Evolutionary conservation across 2,888 invertebrate genomes (phyloP), one percentile per base, ranked within the genome.

Genomic region (Ethmia dodecea): DNA sequence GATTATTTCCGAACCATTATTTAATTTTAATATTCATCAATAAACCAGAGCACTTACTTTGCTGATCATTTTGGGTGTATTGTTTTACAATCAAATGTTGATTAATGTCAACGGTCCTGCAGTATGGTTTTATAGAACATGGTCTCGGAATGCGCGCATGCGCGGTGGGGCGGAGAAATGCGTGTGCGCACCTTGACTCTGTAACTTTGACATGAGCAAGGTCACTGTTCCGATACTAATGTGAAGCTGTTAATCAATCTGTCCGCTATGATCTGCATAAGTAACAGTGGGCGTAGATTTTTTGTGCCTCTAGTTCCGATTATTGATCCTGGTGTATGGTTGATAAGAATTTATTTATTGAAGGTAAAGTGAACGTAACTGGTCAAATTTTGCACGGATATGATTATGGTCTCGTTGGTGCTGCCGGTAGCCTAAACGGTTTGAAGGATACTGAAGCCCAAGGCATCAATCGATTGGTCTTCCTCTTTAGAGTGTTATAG

Each of bases 71-170:
- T 65, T 72, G 63, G 49, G 51, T 66, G 60, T 65, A 52, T 59
- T 49, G 60, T 63, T 54, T 55, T 55, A 64, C 59, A 60, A 64
- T 58, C 56, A 47, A 55, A 51, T 56, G 59, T 60, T 61, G 69
- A 76, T 74, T 76, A 63, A 63, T 77, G 62, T 67, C 61, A 68
- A 58, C 53, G 42, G 52, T 47, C 52, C 49, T 45, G 60, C 50
- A 39, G 57, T 68, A 70, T 69, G 70, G 60, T 76, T 79, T 66
- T 77, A 77, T 79, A 76, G 60, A 68, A 60, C 55, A 40, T 13
- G 31, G 26, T 37, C 51, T 39, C 38, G 28, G 44, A 37, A 46
- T 48, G 41, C 43, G 47, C 47, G 54, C 37, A 33, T 40, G 45
- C 37, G 53, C 40, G 62, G 76, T 67, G 73, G 75, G 74, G 74